Conservation (phyloP, 1,140 invertebrate genomes). For the Odontomachus brunneus region DNA sequence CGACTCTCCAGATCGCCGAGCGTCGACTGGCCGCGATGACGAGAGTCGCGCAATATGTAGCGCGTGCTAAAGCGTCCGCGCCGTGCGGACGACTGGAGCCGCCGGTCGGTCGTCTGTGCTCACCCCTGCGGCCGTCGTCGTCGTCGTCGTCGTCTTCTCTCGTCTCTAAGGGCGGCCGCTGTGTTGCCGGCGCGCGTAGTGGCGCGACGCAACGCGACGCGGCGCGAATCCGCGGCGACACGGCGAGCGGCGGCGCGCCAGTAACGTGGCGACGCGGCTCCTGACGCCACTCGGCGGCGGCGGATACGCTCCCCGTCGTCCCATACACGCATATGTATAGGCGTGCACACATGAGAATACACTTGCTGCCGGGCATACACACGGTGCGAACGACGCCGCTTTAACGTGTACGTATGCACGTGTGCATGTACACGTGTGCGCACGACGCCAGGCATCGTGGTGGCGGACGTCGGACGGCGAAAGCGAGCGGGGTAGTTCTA, state of each 20-base stretch:
- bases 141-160: slow-evolving; percentile 43
- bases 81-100: slow-evolving; percentile 67
- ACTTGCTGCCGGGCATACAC: no score
- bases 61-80: slow-evolving; percentile 18
- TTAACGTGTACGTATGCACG: background rate
- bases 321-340: background rate
- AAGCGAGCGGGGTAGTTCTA: slow-evolving; percentile 19
- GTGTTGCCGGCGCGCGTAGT: slow-evolving; percentile 28
- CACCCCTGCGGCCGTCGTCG: slow-evolving; percentile 47
- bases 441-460: slow-evolving; percentile 12
- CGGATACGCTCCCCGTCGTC: slow-evolving; percentile 45
- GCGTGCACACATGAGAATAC: no score
- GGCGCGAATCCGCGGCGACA: slow-evolving; percentile 76
- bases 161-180: slow-evolving; percentile 70
- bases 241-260: slow-evolving; percentile 70
- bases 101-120: slow-evolving; percentile 35
- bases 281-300: slow-evolving; percentile 76
- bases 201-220: slow-evolving; percentile 20
- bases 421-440: slow-evolving; percentile 13
- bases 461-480: background rate
- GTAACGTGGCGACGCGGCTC: slow-evolving; percentile 78
- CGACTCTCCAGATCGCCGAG: slow-evolving; percentile 66
- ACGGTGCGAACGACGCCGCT: no score
- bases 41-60: slow-evolving; percentile 66
- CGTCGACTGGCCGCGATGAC: slow-evolving; percentile 64